These are phyloP conservation scores for Holothuria glaberrima DNA, from an alignment of 35 echinoderm and acorn worm genomes.

Conservation along the genomic window DNA sequence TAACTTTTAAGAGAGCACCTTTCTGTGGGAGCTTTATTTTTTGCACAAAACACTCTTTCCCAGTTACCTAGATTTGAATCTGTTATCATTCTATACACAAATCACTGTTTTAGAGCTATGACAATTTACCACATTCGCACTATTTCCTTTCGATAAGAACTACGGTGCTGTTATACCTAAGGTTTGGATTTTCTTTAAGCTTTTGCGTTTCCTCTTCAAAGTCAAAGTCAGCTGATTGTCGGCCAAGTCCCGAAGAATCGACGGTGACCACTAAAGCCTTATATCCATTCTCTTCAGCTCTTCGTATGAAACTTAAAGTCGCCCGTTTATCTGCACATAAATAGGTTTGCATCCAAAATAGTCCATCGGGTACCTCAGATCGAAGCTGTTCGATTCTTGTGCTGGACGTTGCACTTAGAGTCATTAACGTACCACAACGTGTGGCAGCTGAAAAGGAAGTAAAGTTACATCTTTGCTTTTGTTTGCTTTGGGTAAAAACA, in stretches of 20 bases:
- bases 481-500: neutral
- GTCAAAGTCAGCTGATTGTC: neutral
- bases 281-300: conserved; percentile 45
- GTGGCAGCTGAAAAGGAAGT: conserved; percentile 3
- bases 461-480: neutral
- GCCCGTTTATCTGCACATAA: neutral
- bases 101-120: too few species aligned
- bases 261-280: conserved; percentile 55
- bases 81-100: too few species aligned
- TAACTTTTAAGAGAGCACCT: too few species aligned
- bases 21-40: too few species aligned
- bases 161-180: neutral
- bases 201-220: neutral
- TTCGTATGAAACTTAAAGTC: conserved; percentile 1
- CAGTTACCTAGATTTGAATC: too few species aligned
- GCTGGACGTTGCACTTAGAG: conserved; percentile 34
- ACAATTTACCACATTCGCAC: too few species aligned
- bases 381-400: conserved; percentile 21
- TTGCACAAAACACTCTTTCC: too few species aligned
- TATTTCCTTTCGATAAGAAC: too few species aligned
- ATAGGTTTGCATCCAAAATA: conserved; percentile 54
- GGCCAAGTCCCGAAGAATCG: conserved; percentile 42
- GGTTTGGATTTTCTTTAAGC: neutral
- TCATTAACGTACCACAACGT: conserved; percentile 10
- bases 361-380: neutral